phyloP scores from a whole-genome alignment of 2,888 invertebrate genomes.

The Drosophila limbata region DNA sequence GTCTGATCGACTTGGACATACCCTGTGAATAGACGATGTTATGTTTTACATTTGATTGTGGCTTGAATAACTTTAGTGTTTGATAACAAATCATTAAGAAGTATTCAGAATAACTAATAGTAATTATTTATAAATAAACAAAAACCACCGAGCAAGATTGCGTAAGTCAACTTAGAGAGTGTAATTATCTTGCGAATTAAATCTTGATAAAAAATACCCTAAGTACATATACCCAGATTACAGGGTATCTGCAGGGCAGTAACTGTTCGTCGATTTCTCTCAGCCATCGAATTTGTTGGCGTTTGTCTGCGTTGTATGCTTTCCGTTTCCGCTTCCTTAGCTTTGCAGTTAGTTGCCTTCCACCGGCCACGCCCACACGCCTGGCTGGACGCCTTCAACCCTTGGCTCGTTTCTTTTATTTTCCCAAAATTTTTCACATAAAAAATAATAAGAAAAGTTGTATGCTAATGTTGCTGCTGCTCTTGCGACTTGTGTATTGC shows the following conservation, averaged over 20 bases:
- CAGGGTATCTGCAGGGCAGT: conserved; percentile 30
- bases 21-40: background rate
- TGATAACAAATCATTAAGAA: background rate
- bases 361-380: conserved; percentile 9
- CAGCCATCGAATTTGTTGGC: conserved; percentile 66
- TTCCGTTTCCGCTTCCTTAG: conserved; percentile 80
- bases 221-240: background rate
- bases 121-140: too few species aligned
- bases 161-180: background rate
- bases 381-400: conserved; percentile 33
- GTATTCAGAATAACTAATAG: background rate
- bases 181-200: background rate
- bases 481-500: conserved; percentile 59
- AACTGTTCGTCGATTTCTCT: conserved; percentile 47
- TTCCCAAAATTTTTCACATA: conserved; percentile 73
- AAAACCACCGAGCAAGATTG: too few species aligned
- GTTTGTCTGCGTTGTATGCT: conserved; percentile 79
- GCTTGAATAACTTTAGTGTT: background rate
- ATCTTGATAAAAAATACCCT: background rate
- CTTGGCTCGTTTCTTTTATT: conserved; percentile 43
- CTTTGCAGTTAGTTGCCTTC: conserved; percentile 72
- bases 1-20: background rate
- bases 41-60: background rate
- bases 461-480: conserved; percentile 71
- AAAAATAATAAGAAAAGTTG: conserved; percentile 81